These are phyloP conservation scores for Zaprionus vittiger DNA, from an alignment of 1,140 invertebrate species.

Conservation along the genomic window DNA sequence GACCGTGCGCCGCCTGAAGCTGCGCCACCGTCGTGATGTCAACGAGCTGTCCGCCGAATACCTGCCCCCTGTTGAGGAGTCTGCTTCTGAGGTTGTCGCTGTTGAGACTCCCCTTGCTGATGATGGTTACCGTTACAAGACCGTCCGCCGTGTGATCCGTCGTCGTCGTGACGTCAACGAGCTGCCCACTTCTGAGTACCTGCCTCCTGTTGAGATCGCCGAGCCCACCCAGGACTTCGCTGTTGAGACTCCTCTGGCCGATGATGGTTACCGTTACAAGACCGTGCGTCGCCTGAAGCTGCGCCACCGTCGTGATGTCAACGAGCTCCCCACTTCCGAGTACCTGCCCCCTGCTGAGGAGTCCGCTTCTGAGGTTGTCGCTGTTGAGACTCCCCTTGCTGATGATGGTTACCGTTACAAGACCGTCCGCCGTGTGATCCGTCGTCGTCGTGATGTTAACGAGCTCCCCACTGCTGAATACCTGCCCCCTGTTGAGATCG, in stretches of 20 bases:
- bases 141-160: constrained; percentile 61
- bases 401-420: constrained; percentile 78
- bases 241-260: constrained; percentile 48
- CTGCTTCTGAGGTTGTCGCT: constrained; percentile 35
- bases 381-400: constrained; percentile 43
- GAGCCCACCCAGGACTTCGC: constrained; percentile 18
- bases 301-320: constrained; percentile 74
- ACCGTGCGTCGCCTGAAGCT: constrained; percentile 64
- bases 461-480: constrained; percentile 21
- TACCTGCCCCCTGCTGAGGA: constrained; percentile 62
- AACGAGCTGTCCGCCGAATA: constrained; percentile 64
- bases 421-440: constrained; percentile 62
- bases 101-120: constrained; percentile 48
- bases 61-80: constrained; percentile 55
- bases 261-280: constrained; percentile 82
- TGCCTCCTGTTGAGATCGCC: constrained; percentile 49
- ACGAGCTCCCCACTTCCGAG: constrained; percentile 57
- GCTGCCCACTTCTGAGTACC: constrained; percentile 50
- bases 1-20: constrained; percentile 68
- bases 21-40: constrained; percentile 75
- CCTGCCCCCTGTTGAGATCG: constrained; percentile 31
- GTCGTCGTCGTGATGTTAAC: constrained; percentile 67
- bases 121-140: constrained; percentile 79
- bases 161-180: constrained; percentile 70
- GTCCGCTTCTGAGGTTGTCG: constrained; percentile 37